These are phyloP conservation scores for Drosophila anomalipes DNA, from an alignment of 2,888 invertebrate species.

Conservation along the genomic window DNA sequence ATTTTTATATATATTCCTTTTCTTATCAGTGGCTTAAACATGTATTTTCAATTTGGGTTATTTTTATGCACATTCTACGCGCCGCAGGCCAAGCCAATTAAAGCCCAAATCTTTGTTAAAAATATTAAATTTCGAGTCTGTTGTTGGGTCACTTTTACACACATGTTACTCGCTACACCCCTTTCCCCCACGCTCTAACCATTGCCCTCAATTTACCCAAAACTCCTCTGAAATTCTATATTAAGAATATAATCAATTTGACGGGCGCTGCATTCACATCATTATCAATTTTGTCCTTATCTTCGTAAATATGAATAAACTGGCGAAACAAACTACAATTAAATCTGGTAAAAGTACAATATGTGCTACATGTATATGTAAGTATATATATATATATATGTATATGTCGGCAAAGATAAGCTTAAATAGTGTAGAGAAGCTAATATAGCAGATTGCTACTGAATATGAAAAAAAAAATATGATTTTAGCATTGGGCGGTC, in stretches of 20 bases:
- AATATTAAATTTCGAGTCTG: slow-evolving; percentile 11
- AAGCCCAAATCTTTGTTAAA: not conserved
- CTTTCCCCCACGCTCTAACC: accelerated
- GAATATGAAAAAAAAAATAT: no score
- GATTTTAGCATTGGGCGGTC: not conserved
- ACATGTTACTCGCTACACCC: not conserved
- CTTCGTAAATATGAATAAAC: slow-evolving; percentile 21
- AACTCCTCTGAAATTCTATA: slow-evolving; percentile 5
- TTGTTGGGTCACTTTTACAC: not conserved
- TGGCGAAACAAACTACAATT: slow-evolving; percentile 25
- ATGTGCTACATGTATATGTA: slow-evolving; percentile 1
- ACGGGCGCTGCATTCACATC: slow-evolving; percentile 21
- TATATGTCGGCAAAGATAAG: slow-evolving; percentile 19
- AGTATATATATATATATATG: not conserved
- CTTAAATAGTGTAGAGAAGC: slow-evolving; percentile 1
- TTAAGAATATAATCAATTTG: slow-evolving; percentile 35
- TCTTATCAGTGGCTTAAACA: not conserved
- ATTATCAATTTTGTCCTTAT: slow-evolving; percentile 49
- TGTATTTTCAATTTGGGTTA: not conserved
- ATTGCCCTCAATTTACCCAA: not conserved
- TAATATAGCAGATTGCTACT: not conserved
- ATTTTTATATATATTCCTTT: not conserved
- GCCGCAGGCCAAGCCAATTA: slow-evolving; percentile 37
- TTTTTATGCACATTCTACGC: not conserved
- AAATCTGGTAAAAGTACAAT: slow-evolving; percentile 18